These are phyloP conservation scores for Astropecten irregularis DNA, from an alignment of 53 echinoderm and acorn worm species.

Conservation along the genomic window DNA sequence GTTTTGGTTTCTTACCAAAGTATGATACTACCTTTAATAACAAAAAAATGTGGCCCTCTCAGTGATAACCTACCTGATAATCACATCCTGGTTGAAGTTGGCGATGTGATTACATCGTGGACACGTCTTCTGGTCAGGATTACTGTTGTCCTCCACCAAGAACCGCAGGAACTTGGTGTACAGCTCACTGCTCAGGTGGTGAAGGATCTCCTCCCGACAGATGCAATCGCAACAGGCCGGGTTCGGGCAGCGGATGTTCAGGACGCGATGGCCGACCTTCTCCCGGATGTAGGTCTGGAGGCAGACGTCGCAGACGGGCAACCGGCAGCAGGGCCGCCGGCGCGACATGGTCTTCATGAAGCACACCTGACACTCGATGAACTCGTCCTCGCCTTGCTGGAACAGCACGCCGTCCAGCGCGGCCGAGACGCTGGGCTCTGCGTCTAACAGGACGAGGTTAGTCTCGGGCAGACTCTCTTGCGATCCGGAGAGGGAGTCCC, in stretches of 20 bases:
- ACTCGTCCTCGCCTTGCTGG: neutral
- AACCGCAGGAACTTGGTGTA: conserved; percentile 58
- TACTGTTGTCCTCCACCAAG: conserved; percentile 58
- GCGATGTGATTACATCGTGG: conserved; percentile 60
- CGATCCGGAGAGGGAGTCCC: neutral
- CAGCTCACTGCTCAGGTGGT: conserved; percentile 33
- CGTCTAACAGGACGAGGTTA: neutral
- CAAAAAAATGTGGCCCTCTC: no score
- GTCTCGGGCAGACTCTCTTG: neutral
- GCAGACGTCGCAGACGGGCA: conserved; percentile 57
- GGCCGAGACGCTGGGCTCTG: conserved; percentile 7
- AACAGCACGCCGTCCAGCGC: neutral
- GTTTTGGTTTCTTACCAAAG: no score
- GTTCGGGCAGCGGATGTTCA: conserved; percentile 62
- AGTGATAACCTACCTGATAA: conserved; percentile 13
- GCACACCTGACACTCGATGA: conserved; percentile 55
- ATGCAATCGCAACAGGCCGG: conserved; percentile 51
- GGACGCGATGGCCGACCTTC: conserved; percentile 46
- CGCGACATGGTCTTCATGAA: neutral
- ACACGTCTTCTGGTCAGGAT: conserved; percentile 66
- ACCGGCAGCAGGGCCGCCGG: conserved; percentile 41
- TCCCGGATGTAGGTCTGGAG: conserved; percentile 46
- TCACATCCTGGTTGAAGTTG: conserved; percentile 35
- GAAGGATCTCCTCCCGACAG: conserved; percentile 55
- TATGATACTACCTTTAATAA: no score